These are phyloP conservation scores for Ypsolopha sequella DNA, from an alignment of 2,888 invertebrate species.

Conservation along the genomic window DNA sequence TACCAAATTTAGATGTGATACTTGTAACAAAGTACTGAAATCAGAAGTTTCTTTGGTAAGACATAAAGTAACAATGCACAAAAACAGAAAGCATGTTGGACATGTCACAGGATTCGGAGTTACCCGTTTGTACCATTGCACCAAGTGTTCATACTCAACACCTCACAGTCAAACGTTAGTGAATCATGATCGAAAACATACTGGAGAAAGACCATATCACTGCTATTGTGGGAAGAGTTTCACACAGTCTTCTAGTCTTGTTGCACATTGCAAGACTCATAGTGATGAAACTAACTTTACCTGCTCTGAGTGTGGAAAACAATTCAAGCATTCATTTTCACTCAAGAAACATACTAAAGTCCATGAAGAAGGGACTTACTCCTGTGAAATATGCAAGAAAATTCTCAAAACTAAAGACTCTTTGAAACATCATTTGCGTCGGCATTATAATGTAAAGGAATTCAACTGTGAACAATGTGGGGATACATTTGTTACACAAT, in stretches of 20 bases:
- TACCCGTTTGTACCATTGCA: slow-evolving; percentile 47
- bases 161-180: slow-evolving; percentile 58
- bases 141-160: slow-evolving; percentile 49
- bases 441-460: slow-evolving; percentile 56
- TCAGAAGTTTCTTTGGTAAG: slow-evolving; percentile 35
- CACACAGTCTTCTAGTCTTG: slow-evolving; percentile 51
- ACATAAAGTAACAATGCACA: slow-evolving; percentile 48
- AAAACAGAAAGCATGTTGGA: slow-evolving; percentile 41
- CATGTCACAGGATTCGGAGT: slow-evolving; percentile 48
- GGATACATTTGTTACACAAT: slow-evolving; percentile 52
- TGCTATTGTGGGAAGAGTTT: slow-evolving; percentile 61
- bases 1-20: not conserved
- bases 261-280: slow-evolving; percentile 54
- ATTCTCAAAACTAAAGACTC: slow-evolving; percentile 47
- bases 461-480: slow-evolving; percentile 63
- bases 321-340: slow-evolving; percentile 58
- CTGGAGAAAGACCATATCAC: slow-evolving; percentile 50
- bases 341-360: slow-evolving; percentile 51
- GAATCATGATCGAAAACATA: slow-evolving; percentile 56
- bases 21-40: slow-evolving; percentile 42
- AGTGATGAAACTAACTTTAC: slow-evolving; percentile 44
- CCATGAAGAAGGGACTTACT: slow-evolving; percentile 40
- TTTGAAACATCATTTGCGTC: slow-evolving; percentile 44
- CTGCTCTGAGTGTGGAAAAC: slow-evolving; percentile 56
- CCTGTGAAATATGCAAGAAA: slow-evolving; percentile 52